Base-by-base conservation (phyloP, 2,888 invertebrate genomes). In the Seladonia tumulorum region DNA sequence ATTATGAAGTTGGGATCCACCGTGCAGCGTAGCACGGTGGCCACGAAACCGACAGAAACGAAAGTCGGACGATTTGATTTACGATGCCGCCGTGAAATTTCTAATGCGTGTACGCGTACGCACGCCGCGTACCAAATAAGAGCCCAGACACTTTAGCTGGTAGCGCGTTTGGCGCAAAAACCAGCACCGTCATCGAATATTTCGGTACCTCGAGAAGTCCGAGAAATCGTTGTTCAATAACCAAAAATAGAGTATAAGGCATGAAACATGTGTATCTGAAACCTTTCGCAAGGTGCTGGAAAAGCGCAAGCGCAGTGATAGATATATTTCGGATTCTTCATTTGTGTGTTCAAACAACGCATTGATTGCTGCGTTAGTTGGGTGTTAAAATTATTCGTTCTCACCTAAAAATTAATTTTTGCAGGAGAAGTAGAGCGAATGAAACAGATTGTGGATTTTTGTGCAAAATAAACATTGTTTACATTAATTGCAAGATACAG, bases 11-110 rank as follows among this genome's bases (percentile, higher is more conserved):
- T 60, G 16, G 35, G 35, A 25, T 60, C 25, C 10, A 60, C 29
- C n/a, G 60, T 35, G 47, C 10, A n/a, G 53, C 53, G 75, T 57
- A 66, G 25, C 47, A 18, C 77, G 68, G 71, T 70, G 76, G 63
- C 39, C 66, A 83, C 79, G 81, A 88, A 87, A 83, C 73, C 82
- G 81, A 82, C 82, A 80, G 63, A 76, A 77, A 86, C 83, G 89
- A 91, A 91, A 91, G 87, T 91, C 74, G 86, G 81, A 84, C 91
- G 87, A 79, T 88, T 87, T 88, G 90, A 84, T 88, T 88, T 88
- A 82, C 87, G 86, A 77, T 74, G 81, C 78, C 81, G 83, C 80
- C 79, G 88, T 89, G 91, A 89, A 89, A 91, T 91, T 91, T 91
- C 91, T 89, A 91, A 90, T 91, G 87, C 85, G 79, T 81, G 74